Evolutionary conservation across 92 coral and sea anemone genomes (phyloP), one percentile per base, ranked within the genome.

Genomic region (Heteractis magnifica): DNA sequence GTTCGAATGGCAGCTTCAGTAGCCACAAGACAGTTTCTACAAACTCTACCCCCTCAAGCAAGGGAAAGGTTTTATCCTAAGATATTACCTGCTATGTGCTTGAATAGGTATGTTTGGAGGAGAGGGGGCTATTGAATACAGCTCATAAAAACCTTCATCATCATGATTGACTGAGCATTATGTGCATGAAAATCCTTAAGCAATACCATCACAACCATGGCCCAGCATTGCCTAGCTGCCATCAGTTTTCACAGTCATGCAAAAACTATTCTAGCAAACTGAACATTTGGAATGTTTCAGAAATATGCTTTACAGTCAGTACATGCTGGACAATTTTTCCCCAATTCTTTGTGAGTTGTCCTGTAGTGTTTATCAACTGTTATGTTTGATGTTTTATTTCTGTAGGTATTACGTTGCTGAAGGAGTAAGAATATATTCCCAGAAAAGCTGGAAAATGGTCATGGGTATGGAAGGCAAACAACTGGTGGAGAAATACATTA

Each of bases 361-460:
- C 44, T 34, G 44, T 34, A 34, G 44, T 34, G 44, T 2, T 34
- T 34, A 0, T 0, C 65, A 59, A 13, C 19, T 13, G 8, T 44
- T 10, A 44, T 73, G 6, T 4, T 26, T 44, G 6, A 6, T 18
- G 14, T 4, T 49, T 53, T 59, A 10, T 49, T 13, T 34, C 68
- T 11, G 6, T 10, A 93, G 98, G 82, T 96, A 96, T 77, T 96
- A 96, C 84, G 98, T 96, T 19, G 99, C 99, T 6, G 99, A 94
- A 83, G 99, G 99, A n/a, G 99, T 96, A 18, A 85, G 98, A 77
- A 94, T 96, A 23, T 96, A 96, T 85, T 96, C 98, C 5, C 99
- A 96, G 78, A 93, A 96, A 78, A 96, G 94, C 75, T 96, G 99
- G 99, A 96, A 94, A 82, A 94, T 87, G 88, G 82, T 94, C 50